Conservation (phyloP, 1,140 invertebrate genomes). For the Papilio machaon region DNA sequence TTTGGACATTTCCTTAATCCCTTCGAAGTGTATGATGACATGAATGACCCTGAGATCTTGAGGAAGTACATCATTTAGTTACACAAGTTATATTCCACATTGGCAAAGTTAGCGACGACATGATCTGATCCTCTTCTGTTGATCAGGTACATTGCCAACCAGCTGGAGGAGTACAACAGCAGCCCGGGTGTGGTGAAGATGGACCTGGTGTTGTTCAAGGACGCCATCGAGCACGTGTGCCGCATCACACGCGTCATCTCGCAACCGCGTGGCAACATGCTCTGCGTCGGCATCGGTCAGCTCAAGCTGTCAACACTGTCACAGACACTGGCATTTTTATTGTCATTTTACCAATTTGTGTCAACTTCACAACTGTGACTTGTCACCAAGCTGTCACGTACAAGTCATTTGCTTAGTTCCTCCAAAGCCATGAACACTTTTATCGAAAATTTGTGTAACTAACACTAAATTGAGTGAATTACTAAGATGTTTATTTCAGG, state of each 20-base stretch:
- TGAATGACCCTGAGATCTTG: constrained; percentile 84
- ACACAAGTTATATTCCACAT: neutral
- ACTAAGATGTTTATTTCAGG: constrained; percentile 72
- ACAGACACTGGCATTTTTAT: neutral
- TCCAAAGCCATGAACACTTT: too few species aligned
- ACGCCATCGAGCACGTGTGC: constrained; percentile 92
- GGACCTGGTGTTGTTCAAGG: constrained; percentile 91
- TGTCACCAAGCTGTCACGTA: too few species aligned
- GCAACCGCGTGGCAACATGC: constrained; percentile 91
- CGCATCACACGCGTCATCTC: constrained; percentile 91
- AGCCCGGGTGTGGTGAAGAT: constrained; percentile 88
- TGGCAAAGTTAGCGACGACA: neutral
- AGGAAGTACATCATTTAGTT: constrained; percentile 55
- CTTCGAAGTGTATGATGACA: constrained; percentile 89
- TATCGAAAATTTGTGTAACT: neutral
- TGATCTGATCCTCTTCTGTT: neutral
- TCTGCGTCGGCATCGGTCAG: constrained; percentile 90
- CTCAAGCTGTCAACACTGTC: neutral
- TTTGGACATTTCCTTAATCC: constrained; percentile 92
- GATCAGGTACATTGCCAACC: constrained; percentile 83
- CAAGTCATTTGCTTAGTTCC: too few species aligned
- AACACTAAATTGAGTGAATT: neutral
- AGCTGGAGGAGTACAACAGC: constrained; percentile 91
- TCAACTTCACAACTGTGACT: neutral
- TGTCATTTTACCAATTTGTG: too few species aligned